These are phyloP conservation scores for Bacillus rossius DNA, from an alignment of 1,140 invertebrate genomes.

Conservation along the genomic window DNA sequence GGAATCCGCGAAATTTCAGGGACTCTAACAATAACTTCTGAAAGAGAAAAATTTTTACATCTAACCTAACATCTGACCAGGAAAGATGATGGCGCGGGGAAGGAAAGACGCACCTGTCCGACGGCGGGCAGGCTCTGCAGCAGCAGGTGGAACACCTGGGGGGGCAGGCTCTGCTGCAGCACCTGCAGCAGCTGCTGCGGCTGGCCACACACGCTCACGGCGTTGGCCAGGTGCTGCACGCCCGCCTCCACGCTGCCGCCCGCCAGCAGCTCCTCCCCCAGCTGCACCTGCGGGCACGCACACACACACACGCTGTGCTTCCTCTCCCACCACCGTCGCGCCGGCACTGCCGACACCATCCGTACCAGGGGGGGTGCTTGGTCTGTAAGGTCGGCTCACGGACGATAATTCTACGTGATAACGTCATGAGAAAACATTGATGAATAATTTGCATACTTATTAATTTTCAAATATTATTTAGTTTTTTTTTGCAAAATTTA, in stretches of 20 bases:
- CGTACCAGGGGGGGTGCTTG: too few species aligned
- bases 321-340: constrained; percentile 75
- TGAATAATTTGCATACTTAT: too few species aligned
- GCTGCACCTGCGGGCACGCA: constrained; percentile 64
- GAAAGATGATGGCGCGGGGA: too few species aligned
- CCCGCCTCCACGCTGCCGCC: constrained; percentile 82
- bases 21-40: too few species aligned
- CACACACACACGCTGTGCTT: constrained; percentile 80
- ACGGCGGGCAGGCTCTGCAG: constrained; percentile 72
- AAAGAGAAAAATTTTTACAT: too few species aligned
- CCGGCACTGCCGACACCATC: constrained; percentile 60
- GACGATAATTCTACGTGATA: too few species aligned
- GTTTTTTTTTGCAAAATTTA: too few species aligned
- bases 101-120: constrained; percentile 42
- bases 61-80: too few species aligned
- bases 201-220: constrained; percentile 93
- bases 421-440: too few species aligned
- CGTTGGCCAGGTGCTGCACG: constrained; percentile 91
- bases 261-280: constrained; percentile 86
- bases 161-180: constrained; percentile 90
- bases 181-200: constrained; percentile 87
- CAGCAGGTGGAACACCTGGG: constrained; percentile 83
- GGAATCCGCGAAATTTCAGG: too few species aligned
- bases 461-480: too few species aligned
- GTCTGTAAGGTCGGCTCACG: too few species aligned